Evolutionary conservation across 2,113 vertebrate species (phyloP).

Genomic region (Limanda limanda): DNA sequence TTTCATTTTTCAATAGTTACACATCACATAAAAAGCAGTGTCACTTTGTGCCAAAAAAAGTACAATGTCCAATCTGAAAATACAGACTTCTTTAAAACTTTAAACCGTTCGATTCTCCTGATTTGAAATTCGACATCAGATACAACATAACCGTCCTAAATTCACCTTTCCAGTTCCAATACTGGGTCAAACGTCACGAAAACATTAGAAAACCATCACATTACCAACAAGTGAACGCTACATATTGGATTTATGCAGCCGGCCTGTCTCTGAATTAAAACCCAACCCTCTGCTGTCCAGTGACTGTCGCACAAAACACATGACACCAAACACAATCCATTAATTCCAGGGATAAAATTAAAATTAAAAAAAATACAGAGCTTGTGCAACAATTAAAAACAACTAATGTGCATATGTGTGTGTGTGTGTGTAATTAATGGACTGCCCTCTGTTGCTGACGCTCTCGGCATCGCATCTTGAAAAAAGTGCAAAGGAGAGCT

Average conservation of each 20-base stretch:
- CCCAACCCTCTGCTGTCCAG: conserved; percentile 14
- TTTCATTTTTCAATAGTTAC: conserved; percentile 69
- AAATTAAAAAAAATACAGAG: neutral
- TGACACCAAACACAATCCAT: conserved; percentile 54
- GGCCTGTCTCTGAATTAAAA: conserved; percentile 19
- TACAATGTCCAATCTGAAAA: conserved; percentile 77
- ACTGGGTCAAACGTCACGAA: conserved; percentile 40
- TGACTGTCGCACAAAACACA: conserved; percentile 29
- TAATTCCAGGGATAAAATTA: conserved; percentile 20
- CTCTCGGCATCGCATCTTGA: conserved; percentile 33
- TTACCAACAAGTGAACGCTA: conserved; percentile 45
- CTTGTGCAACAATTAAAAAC: conserved; percentile 54
- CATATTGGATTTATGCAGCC: conserved; percentile 46
- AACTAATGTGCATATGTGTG: conserved; percentile 11
- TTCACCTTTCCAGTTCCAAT: conserved; percentile 47
- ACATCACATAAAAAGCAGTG: conserved; percentile 81
- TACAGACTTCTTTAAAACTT: conserved; percentile 77
- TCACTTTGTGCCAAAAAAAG: conserved; percentile 79
- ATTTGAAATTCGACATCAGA: conserved; percentile 58
- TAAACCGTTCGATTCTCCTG: conserved; percentile 71
- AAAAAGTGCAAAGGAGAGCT: conserved; percentile 56
- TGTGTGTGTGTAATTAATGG: conserved; percentile 9
- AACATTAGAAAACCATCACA: conserved; percentile 43
- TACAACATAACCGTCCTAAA: conserved; percentile 39
- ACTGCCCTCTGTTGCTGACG: conserved; percentile 11